Evolutionary conservation across 2,888 invertebrate genomes (phyloP), one percentile per base, ranked within the genome.

Genomic region (Lacanobia oleracea): DNA sequence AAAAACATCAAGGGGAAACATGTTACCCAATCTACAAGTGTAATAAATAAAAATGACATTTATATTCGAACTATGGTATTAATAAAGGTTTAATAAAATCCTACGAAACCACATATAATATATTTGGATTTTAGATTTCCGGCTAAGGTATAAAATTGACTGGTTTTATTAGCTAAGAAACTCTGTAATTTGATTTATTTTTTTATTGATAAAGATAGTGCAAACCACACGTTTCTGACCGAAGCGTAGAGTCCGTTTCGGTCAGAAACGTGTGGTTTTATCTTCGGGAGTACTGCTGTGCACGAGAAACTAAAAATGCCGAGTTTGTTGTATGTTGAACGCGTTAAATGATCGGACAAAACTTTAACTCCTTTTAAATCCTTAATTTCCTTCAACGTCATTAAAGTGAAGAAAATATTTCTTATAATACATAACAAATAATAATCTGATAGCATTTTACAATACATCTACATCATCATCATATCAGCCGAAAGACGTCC

Each of bases 41-140:
- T 79, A 81, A 86, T 86, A 86, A 86, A 86, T 86, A 83, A 83
- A 83, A 83, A 83, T 78, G 77, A 71, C 77, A 76, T 85, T 82
- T 82, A 73, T 82, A 81, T 84, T 77, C 53, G 33, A 62, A 60
- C 57, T 69, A 66, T 75, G 54, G 57, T 66, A 79, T 72, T 84
- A 76, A 65, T 74, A 66, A 66, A 64, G 59, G 70, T 79, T 82
- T 82, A 77, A 86, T 83, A 73, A 78, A 77, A 75, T 40, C 64
- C 65, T 50, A n/a, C 21, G 54, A 37, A 64, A 69, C 59, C 53
- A 56, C 63, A 37, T 23, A 45, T 59, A 48, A 77, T 72, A 16
- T 59, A 77, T 69, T 37, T 48, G 27, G 59, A 70, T 79, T 70
- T 33, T 40, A 37, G 33, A 53, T 43, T 69, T 12, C 2, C 1